Conservation (phyloP, 2,888 invertebrate genomes). For the Reticulitermes lucifugus region DNA sequence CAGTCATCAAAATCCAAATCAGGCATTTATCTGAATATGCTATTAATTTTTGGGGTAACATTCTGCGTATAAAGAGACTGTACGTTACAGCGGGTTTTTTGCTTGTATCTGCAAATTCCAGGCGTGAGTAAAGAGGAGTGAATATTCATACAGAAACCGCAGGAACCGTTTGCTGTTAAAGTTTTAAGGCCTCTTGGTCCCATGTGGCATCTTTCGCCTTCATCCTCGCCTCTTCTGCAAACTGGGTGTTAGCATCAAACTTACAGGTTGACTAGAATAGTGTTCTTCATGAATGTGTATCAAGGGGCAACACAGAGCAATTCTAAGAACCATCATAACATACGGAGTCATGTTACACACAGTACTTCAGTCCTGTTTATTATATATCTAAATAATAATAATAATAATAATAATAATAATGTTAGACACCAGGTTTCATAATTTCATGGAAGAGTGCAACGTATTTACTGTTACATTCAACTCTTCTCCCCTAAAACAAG, state of each 20-base stretch:
- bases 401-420: too few relatives aligned
- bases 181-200: neutral
- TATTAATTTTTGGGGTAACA: neutral
- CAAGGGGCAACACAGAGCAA: neutral
- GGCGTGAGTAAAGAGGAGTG: neutral
- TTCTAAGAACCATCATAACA: neutral
- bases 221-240: neutral
- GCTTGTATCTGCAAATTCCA: neutral
- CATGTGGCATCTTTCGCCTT: neutral
- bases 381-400: too few relatives aligned
- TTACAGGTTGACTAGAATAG: neutral
- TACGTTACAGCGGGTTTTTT: neutral
- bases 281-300: neutral
- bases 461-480: too few relatives aligned
- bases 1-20: too few relatives aligned
- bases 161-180: neutral
- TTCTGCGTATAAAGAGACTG: neutral
- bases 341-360: too few relatives aligned
- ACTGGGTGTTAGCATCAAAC: neutral
- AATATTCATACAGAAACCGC: conserved; percentile 13
- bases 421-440: too few relatives aligned
- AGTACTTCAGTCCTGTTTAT: too few relatives aligned
- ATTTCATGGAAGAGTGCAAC: too few relatives aligned
- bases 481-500: too few relatives aligned
- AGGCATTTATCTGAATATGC: too few relatives aligned